These are phyloP conservation scores for Hermodice carunculata DNA, from an alignment of 2,888 invertebrate species.

Conservation along the genomic window DNA sequence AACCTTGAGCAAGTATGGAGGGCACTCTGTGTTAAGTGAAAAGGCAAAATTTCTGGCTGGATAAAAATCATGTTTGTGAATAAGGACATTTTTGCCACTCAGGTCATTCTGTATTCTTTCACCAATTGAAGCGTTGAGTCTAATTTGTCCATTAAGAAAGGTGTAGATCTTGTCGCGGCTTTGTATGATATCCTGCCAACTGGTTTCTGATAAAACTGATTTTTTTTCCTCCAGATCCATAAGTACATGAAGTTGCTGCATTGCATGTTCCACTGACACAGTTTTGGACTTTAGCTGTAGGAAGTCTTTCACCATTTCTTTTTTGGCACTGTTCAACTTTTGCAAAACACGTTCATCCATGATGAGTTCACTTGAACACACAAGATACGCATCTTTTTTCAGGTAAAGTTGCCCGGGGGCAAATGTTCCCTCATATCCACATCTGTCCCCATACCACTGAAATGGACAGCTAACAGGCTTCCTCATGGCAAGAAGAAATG, in stretches of 20 bases:
- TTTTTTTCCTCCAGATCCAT: too few relatives aligned
- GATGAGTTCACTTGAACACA: slow-evolving; percentile 26
- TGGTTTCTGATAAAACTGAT: too few relatives aligned
- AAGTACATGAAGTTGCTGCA: slow-evolving; percentile 32
- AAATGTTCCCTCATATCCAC: slow-evolving; percentile 3
- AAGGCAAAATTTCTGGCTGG: slow-evolving; percentile 26
- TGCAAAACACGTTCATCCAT: too few relatives aligned
- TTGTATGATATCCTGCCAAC: slow-evolving; percentile 18
- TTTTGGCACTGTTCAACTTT: slow-evolving; percentile 6
- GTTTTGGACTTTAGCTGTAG: slow-evolving; percentile 17
- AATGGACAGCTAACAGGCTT: slow-evolving; percentile 44
- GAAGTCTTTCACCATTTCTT: slow-evolving; percentile 23
- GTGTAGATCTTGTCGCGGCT: slow-evolving; percentile 21
- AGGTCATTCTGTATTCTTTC: slow-evolving; percentile 6
- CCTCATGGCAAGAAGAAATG: slow-evolving; percentile 42
- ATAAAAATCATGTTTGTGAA: slow-evolving; percentile 19
- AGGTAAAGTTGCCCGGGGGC: slow-evolving; percentile 26
- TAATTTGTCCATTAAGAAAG: slow-evolving; percentile 27
- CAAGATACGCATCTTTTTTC: slow-evolving; percentile 13
- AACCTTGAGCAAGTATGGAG: slow-evolving; percentile 41
- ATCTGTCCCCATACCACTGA: slow-evolving; percentile 42
- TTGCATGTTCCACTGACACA: slow-evolving; percentile 23
- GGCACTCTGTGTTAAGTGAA: slow-evolving; percentile 25
- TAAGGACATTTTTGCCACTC: slow-evolving; percentile 17
- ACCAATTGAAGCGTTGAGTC: slow-evolving; percentile 4